A percentile compares a stretch with the other conserved stretches of the same genome.
Evolutionary conservation across 2,113 vertebrate species (phyloP).

Genomic region (Tautogolabrus adspersus): DNA sequence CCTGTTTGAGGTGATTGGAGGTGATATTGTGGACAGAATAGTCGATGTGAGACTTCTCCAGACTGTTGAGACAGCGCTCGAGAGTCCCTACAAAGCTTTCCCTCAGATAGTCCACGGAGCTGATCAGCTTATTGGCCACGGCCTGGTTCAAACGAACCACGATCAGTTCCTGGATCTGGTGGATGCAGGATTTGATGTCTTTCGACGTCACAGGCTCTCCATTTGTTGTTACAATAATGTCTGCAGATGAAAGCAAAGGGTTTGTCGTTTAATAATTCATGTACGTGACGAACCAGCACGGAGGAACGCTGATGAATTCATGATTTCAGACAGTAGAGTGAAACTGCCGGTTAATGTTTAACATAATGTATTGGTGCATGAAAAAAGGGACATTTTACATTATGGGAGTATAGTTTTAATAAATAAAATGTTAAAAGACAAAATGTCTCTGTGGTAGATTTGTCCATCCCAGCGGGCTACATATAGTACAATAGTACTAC

Average conservation of each 20-base stretch:
- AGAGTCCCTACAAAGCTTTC: slow-evolving; percentile 98
- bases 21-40: slow-evolving; percentile 87
- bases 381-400: no score
- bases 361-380: no score
- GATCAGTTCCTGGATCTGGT: slow-evolving; percentile 97
- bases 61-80: slow-evolving; percentile 93
- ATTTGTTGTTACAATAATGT: slow-evolving; percentile 91
- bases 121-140: slow-evolving; percentile 96
- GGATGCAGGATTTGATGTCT: slow-evolving; percentile 95
- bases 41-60: slow-evolving; percentile 91
- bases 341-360: no score
- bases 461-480: no score
- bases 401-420: no score
- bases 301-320: not conserved
- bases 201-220: slow-evolving; percentile 92
- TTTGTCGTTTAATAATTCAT: not conserved
- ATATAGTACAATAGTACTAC: no score
- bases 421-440: no score
- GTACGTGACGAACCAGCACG: not conserved
- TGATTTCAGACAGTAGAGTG: no score
- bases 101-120: slow-evolving; percentile 94
- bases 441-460: no score
- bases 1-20: slow-evolving; percentile 98
- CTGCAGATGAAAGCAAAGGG: slow-evolving; percentile 72
- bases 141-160: slow-evolving; percentile 94